Conservation (phyloP, 2,888 invertebrate species). For the Tillus elongatus region DNA sequence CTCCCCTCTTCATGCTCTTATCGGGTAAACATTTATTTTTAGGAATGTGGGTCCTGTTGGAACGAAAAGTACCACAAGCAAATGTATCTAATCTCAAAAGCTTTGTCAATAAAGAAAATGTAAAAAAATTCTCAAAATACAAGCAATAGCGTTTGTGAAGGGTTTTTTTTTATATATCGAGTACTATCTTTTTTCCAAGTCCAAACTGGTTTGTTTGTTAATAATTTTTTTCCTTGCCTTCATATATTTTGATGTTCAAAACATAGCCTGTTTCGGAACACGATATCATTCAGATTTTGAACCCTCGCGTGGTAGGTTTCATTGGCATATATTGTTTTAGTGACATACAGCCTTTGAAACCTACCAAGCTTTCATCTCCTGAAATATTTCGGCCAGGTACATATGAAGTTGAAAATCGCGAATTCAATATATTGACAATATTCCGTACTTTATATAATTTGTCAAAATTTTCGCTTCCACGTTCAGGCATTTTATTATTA, state of each 20-base stretch:
- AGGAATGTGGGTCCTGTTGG: slow-evolving; percentile 4
- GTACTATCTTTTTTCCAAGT: neutral
- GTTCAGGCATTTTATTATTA: slow-evolving; percentile 10
- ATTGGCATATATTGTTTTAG: slow-evolving; percentile 21
- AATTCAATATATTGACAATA: slow-evolving; percentile 11
- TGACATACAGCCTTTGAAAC: slow-evolving; percentile 21
- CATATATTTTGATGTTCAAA: slow-evolving; percentile 17
- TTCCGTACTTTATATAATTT: slow-evolving; percentile 21
- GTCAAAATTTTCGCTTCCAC: slow-evolving; percentile 16
- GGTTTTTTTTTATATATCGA: neutral
- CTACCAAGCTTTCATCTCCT: slow-evolving; percentile 22
- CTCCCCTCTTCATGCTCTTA: slow-evolving; percentile 2
- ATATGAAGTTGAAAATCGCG: slow-evolving; percentile 13
- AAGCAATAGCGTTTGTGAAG: slow-evolving; percentile 6
- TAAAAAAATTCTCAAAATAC: slow-evolving; percentile 7
- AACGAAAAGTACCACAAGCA: slow-evolving; percentile 8
- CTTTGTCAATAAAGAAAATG: neutral
- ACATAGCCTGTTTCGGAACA: slow-evolving; percentile 19
- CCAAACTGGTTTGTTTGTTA: neutral
- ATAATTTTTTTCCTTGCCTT: slow-evolving; percentile 14
- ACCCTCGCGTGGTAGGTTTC: slow-evolving; percentile 23
- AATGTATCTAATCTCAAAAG: slow-evolving; percentile 8
- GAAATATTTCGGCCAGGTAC: slow-evolving; percentile 15
- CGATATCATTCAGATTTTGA: slow-evolving; percentile 23
- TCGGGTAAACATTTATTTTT: neutral